Base-by-base conservation (phyloP, 2,113 vertebrate species). In the Xiphophorus maculatus region DNA sequence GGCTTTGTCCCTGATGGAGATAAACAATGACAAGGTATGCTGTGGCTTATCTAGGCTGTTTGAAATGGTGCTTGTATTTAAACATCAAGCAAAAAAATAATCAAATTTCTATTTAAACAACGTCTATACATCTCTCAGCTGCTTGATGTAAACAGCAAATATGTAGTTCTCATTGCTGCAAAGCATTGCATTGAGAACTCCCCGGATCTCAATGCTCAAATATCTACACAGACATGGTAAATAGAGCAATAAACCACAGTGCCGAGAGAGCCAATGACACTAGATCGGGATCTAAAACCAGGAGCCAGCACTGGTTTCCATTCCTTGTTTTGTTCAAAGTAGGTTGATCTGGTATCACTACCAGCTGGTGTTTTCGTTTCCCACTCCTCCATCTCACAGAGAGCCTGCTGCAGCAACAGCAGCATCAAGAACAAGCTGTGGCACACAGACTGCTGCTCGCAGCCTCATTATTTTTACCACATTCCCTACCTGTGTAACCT, bases 1-100 rank as follows among this genome's bases (percentile, higher is more conserved):
- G 67, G 74, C 88, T 86, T 89, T 90, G 85, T 88, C 75, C 83
- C 74, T 77, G 69, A 80, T 81, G 67, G 30, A 65, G 78, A 77
- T 70, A 85, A 84, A 81, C 27, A 72, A 44, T 22, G 68, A 60
- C 60, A 76, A 29, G 42, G 68, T 66, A 64, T 63, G 54, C 63
- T 71, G 73, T 66, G 61, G 58, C 15, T 28, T 67, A 42, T 66
- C 73, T 62, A 27, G 77, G 22, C 65, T 69, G 35, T 65, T 67
- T 70, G n/a, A 27, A 63, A 7, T 35, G 63, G 19, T 9, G 62
- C 29, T 9, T n/a, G 54, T 6, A 63, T 80, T 69, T 74, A 9
- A 76, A 72, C 17, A 63, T 35, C 17, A 19, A 28, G 48, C 40
- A 5, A 13, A 27, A 11, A 11, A 63, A 19, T 1, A 19, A 37